Base-by-base conservation (phyloP, 2,888 invertebrate genomes). In the Cheiracanthium punctorium region DNA sequence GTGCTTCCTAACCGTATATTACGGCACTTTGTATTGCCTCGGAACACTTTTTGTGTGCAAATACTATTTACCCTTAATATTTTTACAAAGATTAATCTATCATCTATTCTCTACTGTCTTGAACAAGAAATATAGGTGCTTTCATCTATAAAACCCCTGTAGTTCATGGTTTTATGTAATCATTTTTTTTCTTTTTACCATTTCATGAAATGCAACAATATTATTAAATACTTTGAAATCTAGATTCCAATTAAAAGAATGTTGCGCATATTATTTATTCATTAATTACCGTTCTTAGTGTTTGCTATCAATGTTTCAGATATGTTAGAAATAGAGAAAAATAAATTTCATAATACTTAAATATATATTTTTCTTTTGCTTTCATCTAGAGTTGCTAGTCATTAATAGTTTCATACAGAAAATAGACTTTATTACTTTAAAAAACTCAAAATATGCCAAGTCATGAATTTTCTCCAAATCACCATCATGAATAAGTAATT, bases 1-100 rank as follows among this genome's bases (percentile, higher is more conserved):
- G 79, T 85, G 79, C 79, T 85, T 85, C 79, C 84, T 79, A 79
- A 82, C 72, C 32, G 79, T 79, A 64, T 75, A 73, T 69, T 73
- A 67, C 65, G 82, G 82, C 72, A 77, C 71, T 82, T 48, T 77
- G 64, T 84, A 84, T 85, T 79, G 84, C 79, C 79, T 74, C 69
- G 67, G 30, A 30, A 30, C 77, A 77, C 69, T 71, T 41, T n/a
- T 71, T 71, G 71, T 37, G 70, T 37, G 67, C 14, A 67, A 32
- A 30, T 32, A 28, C 29, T 17, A 28, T 43, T 43, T 71, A 29
- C 43, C 71, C 37, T 71, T 41, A 41, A 71, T 71, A 71, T 71
- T 71, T 71, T 71, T 71, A 71, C 58, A 58, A 58, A 58, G 58
- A 58, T 58, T 58, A 58, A 58, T 58, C 58, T 58, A 58, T 58